Conservation (phyloP, 2,113 vertebrate genomes). For the Dissostichus mawsoni region DNA sequence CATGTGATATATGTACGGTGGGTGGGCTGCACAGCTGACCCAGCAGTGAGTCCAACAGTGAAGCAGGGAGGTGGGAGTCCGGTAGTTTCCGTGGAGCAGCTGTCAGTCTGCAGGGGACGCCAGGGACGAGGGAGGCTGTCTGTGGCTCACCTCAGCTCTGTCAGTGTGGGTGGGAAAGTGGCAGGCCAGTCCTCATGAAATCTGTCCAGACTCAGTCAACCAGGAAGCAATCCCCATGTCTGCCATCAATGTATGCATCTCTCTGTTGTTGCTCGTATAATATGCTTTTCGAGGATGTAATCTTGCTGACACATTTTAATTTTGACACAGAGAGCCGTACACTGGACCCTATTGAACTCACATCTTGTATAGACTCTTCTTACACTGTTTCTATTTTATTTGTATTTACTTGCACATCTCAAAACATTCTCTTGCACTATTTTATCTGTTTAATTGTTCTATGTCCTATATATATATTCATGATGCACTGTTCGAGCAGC, state of each 20-base stretch:
- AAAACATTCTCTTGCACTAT: too few species aligned
- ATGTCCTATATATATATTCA: too few species aligned
- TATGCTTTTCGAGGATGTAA: constrained; percentile 9
- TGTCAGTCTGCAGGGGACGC: constrained; percentile 33
- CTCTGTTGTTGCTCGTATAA: constrained; percentile 9
- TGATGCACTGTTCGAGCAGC: too few species aligned
- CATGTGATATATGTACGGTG: constrained; percentile 23
- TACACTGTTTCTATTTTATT: too few species aligned
- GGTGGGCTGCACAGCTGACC: constrained; percentile 53
- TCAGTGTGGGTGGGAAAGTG: constrained; percentile 33
- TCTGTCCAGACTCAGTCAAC: constrained; percentile 24
- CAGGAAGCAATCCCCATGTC: constrained; percentile 9
- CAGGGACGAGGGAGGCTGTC: constrained; percentile 12
- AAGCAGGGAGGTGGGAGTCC: background rate
- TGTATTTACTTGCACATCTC: too few species aligned
- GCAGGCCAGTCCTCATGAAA: constrained; percentile 20
- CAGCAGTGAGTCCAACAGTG: constrained; percentile 20
- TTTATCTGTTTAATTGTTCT: too few species aligned
- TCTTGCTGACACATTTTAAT: constrained; percentile 15
- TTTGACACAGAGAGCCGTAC: background rate
- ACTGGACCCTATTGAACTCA: background rate
- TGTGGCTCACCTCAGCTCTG: constrained; percentile 29
- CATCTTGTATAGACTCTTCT: too few species aligned
- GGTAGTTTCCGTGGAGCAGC: constrained; percentile 22
- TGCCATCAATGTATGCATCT: background rate